Conservation (phyloP, 30 jellyfish, hydroid and myxozoan species). For the Hydra vulgaris region DNA sequence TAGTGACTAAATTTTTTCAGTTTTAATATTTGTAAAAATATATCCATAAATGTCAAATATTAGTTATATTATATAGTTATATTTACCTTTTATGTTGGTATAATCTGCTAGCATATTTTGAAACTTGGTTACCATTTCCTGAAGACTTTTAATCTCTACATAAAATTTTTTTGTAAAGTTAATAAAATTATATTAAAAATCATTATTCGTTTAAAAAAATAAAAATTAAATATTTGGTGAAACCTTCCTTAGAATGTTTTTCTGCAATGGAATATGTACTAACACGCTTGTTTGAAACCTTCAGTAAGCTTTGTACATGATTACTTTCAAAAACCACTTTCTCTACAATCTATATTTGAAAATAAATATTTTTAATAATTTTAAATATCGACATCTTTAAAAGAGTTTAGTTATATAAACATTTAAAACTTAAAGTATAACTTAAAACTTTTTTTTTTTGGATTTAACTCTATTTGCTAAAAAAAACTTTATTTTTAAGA, state of each 20-base stretch:
- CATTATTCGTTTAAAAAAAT: neutral
- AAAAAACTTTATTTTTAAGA: too few relatives aligned
- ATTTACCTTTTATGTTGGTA: neutral
- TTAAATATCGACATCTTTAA: too few relatives aligned
- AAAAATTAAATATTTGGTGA: neutral
- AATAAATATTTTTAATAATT: too few relatives aligned
- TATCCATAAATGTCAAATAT: too few relatives aligned
- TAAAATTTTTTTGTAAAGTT: neutral
- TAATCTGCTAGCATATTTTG: neutral
- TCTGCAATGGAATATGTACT: constrained; percentile 3
- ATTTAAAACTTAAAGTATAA: too few relatives aligned
- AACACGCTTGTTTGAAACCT: constrained; percentile 11
- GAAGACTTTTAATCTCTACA: neutral
- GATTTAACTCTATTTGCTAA: too few relatives aligned
- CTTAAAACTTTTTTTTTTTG: too few relatives aligned
- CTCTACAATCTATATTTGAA: constrained; percentile 16
- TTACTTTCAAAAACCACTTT: constrained; percentile 10
- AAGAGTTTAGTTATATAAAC: too few relatives aligned
- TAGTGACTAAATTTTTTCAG: too few relatives aligned
- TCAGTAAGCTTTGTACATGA: constrained; percentile 5
- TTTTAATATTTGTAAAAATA: too few relatives aligned
- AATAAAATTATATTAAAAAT: neutral
- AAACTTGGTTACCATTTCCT: neutral
- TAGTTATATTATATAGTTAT: too few relatives aligned
- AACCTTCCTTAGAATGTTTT: constrained; percentile 19